Conservation (phyloP, 1,140 invertebrate genomes). For the Calycopis cecrops region DNA sequence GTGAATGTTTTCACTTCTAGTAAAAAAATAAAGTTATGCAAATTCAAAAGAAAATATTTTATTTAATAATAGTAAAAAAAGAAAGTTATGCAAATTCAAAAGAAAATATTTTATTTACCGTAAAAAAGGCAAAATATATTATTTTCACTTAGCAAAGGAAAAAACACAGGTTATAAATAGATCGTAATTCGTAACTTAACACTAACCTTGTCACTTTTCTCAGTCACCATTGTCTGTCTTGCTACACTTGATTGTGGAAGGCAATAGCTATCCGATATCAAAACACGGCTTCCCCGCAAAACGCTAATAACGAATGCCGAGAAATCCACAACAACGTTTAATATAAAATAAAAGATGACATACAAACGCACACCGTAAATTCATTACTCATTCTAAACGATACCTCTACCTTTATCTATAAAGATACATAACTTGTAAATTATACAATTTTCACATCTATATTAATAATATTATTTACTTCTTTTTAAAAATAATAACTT, state of each 20-base stretch:
- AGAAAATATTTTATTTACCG: no score
- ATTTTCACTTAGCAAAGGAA: no score
- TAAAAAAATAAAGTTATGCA: no score
- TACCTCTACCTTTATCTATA: not conserved
- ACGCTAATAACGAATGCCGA: not conserved
- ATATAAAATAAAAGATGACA: not conserved
- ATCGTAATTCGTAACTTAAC: not conserved
- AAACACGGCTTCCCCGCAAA: not conserved
- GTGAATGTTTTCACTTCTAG: no score
- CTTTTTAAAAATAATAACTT: no score
- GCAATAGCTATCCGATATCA: not conserved
- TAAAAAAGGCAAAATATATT: no score
- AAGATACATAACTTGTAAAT: no score
- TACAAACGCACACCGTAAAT: not conserved
- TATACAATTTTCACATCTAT: not conserved
- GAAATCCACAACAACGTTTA: not conserved
- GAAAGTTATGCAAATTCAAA: no score
- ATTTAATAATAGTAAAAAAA: no score
- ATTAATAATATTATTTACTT: not conserved
- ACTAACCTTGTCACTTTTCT: conserved; percentile 1
- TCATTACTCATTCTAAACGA: no score
- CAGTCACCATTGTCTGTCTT: not conserved
- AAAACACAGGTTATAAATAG: not conserved
- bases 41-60: no score
- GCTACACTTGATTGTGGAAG: not conserved